Evolutionary conservation across 2,797 vertebrate species (phyloP), one percentile per base, ranked within the genome.

Genomic region (Pteropus rufus): DNA sequence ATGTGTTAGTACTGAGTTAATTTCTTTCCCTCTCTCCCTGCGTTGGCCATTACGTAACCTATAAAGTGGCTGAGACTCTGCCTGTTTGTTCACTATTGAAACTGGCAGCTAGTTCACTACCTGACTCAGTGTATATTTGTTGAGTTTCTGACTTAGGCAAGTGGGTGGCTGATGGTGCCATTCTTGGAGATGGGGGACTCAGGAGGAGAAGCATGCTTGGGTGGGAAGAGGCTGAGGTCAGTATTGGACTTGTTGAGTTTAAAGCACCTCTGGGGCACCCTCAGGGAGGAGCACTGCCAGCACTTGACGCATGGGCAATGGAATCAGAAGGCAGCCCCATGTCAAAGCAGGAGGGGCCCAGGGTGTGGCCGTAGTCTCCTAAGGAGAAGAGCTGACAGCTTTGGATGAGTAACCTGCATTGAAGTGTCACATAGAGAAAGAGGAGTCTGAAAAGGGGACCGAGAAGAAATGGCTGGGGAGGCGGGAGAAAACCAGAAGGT

Each of bases 11-110:
- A 11, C 39, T 29, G 54, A 44, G 14, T 39, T 49, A 4, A 19
- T 73, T 29, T 34, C 29, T 15, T 15, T 18, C 10, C 19, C 26
- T 7, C 1, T 18, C 21, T 52, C 5, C 3, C 0, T 0, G 2
- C 54, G 34, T 31, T 44, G n/a, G 29, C 44, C 34, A 1, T 6
- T 16, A 16, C 3, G 2, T 83, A 34, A 31, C 9, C 49, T 79
- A 15, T 6, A 24, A 16, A 23, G 49, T 44, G 67, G 29, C 64
- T 3, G 7, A 36, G 44, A 79, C 39, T 73, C 24, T n/a, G 14
- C 19, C 21, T 54, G 0, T 77, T 31, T 56, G 46, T 58, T 93
- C 46, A 23, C 34, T n/a, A 2, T 3, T 52, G 54, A 54, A 58
- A 29, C 12, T 60, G 7, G 7, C 11, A 29, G 21, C 31, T 29